Conservation (phyloP, 2,888 invertebrate genomes). For the Aspidiotus destructor region DNA sequence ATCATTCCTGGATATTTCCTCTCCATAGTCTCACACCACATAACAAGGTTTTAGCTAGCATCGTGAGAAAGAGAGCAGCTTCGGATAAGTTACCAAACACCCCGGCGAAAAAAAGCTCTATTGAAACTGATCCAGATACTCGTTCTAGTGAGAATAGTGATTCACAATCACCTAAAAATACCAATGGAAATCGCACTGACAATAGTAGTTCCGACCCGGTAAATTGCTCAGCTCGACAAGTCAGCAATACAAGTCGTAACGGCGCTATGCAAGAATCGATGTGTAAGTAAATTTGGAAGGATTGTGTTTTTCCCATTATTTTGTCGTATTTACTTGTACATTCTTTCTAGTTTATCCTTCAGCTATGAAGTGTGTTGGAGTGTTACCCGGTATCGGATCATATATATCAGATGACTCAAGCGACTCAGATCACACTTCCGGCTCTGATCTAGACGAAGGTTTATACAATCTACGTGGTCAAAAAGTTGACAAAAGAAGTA, state of each 20-base stretch:
- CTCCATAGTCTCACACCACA: constrained; percentile 9
- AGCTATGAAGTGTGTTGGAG: constrained; percentile 25
- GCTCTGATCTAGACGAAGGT: constrained; percentile 17
- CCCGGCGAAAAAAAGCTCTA: constrained; percentile 14
- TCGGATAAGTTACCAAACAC: constrained; percentile 21
- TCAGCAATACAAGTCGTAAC: background rate
- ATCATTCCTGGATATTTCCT: background rate
- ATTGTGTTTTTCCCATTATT: background rate
- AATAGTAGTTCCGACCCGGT: background rate
- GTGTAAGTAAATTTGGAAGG: constrained; percentile 5
- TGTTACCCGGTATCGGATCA: constrained; percentile 24
- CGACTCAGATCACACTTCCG: constrained; percentile 20
- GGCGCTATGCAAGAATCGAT: constrained; percentile 15
- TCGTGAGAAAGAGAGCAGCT: constrained; percentile 19
- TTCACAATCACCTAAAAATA: constrained; percentile 1
- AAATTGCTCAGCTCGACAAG: background rate
- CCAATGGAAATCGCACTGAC: background rate
- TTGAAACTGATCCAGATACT: background rate
- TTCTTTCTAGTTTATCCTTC: constrained; percentile 11
- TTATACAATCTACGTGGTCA: constrained; percentile 18
- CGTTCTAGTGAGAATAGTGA: background rate
- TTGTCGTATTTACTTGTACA: background rate
- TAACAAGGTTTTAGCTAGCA: constrained; percentile 17
- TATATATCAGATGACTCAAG: constrained; percentile 27
- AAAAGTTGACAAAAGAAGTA: constrained; percentile 5